Evolutionary conservation across 2,888 invertebrate species (phyloP), one percentile per base, ranked within the genome.

Genomic region (Bombyx huttoni): DNA sequence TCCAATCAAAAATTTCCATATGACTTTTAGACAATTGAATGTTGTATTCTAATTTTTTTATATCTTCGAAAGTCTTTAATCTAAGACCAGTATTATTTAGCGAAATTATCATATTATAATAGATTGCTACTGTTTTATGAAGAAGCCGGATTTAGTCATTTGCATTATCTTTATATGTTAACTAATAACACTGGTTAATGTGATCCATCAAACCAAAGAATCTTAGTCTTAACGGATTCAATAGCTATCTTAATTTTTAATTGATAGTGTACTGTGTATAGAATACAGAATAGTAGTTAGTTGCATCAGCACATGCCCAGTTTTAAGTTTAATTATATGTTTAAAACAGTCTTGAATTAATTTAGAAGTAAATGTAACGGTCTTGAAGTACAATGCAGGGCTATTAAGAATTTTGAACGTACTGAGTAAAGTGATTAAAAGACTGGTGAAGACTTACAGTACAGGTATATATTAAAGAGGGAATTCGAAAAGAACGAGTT

Each of bases 141-240:
- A 24, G 3, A 24, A 24, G 24, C 24, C 5, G 24, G 24, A 5
- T 5, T 24, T 24, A 24, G 24, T 24, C 3, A 24, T 5, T 24
- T 24, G 24, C 24, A 24, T 3, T 24, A 24, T 24, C 5, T 24
- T 24, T 24, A 24, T 24, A 24, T 24, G 24, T 24, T 24, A 24
- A 2, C 5, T 24, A 3, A 24, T 3, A 24, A 3, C 24, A 5
- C 24, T 24, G 24, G 24, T 40, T 40, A 40, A 7, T 40, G 12
- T 10, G n/a, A n/a, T 40, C 12, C 12, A 10, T 10, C 8, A 40
- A 8, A 40, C 40, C 40, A 40, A 40, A 40, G 40, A 40, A 40
- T 40, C 40, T 3, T 40, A 65, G 50, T 40, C 12, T 40, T 40
- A 50, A 52, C n/a, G 49, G 9, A 45, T 40, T 46, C 52, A 56